Percentiles rank a stretch among this genome's conserved stretches.
These are phyloP conservation scores for Periphyllus acericola DNA, from an alignment of 2,888 invertebrate genomes.

Conservation along the genomic window DNA sequence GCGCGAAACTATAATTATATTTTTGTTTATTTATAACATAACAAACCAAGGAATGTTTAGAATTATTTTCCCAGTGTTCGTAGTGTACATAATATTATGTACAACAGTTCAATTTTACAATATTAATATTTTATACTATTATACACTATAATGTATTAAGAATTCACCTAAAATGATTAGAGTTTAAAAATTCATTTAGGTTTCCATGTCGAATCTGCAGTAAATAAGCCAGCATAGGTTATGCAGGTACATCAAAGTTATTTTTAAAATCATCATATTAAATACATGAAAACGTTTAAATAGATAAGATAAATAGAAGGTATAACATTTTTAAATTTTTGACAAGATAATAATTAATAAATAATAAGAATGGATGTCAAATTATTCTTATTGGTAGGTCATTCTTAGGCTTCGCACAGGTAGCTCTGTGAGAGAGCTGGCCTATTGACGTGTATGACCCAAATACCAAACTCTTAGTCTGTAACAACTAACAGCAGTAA, in stretches of 20 bases:
- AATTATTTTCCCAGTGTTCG: conserved; percentile 17
- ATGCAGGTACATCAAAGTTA: background rate
- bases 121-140: background rate
- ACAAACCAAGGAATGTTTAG: conserved; percentile 44
- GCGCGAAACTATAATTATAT: conserved; percentile 60
- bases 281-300: background rate
- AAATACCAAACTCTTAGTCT: conserved; percentile 59
- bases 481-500: conserved; percentile 43
- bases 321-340: conserved; percentile 22
- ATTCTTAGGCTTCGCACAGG: conserved; percentile 53
- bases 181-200: background rate
- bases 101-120: background rate
- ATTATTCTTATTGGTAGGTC: conserved; percentile 60
- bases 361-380: conserved; percentile 57
- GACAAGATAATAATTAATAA: conserved; percentile 47
- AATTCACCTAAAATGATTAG: background rate
- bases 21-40: conserved; percentile 61
- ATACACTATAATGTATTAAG: background rate
- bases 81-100: background rate
- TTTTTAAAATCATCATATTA: background rate
- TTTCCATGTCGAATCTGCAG: background rate
- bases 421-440: conserved; percentile 58
- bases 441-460: conserved; percentile 60
- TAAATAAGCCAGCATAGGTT: background rate
- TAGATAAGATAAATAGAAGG: background rate